Evolutionary conservation across 2,797 vertebrate genomes (phyloP), one percentile per base, ranked within the genome.

Genomic region (Sternarchorhynchus goeldii): DNA sequence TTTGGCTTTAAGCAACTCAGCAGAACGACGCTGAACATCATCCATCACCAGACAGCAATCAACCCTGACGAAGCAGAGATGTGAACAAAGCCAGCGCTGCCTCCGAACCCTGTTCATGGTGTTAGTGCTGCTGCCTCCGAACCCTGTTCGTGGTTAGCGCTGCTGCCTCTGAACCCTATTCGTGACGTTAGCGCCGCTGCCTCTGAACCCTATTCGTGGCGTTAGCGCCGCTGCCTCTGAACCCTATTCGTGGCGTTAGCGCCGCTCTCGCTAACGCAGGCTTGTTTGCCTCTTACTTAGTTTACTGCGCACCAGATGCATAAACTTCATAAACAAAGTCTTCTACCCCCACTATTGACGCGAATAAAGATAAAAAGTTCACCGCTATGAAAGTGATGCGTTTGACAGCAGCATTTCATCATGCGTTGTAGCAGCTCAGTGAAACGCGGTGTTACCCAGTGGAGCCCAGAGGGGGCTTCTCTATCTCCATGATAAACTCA

Each of bases 401-500:
- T 90, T 89, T 91, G 92, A 93, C 92, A 93, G 90, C 87, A 80
- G 93, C 90, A 89, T 93, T 93, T 92, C 89, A 94, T 94, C 92
- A 92, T 91, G 90, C 84, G 89, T 91, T 89, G 88, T 90, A 90
- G 87, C 90, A 84, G 91, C 91, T 92, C 88, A 89, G 90, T 90
- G 91, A 93, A 91, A 91, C 87, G 89, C 85, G 85, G 89, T 88
- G 89, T 92, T 92, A 92, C 91, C 90, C 89, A 82, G 87, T 83
- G 88, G 82, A 83, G 93, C 92, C 92, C 92, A 92, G 91, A 93
- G 93, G 92, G 79, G 93, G 88, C 88, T 90, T 91, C 92, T 91
- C 91, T 92, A 93, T 92, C 92, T 92, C 90, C 89, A 92, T 89
- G 92, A 94, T 93, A 93, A 93, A 94, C 92, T 94, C 92, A 93